A percentile compares a stretch with the other conserved stretches of the same genome.
phyloP scores from a whole-genome alignment of 2,797 vertebrate species.

The Ptychobarbus kaznakovi region DNA sequence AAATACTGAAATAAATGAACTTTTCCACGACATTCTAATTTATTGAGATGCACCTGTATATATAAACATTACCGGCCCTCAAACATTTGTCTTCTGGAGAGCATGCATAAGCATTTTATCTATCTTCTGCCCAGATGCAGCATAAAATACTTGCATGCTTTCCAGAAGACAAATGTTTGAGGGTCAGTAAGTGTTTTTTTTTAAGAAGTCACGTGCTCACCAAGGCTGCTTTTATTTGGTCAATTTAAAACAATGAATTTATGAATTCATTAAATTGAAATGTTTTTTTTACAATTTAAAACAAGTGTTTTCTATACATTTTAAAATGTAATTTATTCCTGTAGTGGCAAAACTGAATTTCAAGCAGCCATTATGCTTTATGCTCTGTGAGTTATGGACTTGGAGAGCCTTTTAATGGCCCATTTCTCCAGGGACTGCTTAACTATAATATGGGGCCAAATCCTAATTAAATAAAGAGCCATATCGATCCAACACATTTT shows the following conservation, averaged over 20 bases:
- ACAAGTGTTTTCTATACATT: neutral
- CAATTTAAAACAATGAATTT: neutral
- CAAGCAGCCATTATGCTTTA: neutral
- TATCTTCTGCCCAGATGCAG: too few relatives aligned
- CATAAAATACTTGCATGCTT: too few relatives aligned
- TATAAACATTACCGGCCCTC: too few relatives aligned
- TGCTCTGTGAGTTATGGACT: constrained; percentile 14
- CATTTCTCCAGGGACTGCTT: constrained; percentile 13
- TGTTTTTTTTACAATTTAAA: neutral
- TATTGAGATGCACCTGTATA: too few relatives aligned
- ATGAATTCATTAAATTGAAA: neutral
- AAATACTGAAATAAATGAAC: too few relatives aligned
- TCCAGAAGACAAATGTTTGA: neutral
- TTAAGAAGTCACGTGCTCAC: neutral
- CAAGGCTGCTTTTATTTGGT: neutral
- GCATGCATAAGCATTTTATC: too few relatives aligned
- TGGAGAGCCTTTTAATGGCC: constrained; percentile 12
- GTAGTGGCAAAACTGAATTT: neutral
- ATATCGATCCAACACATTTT: constrained; percentile 2
- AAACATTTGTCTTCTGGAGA: too few relatives aligned
- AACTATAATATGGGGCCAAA: constrained; percentile 3
- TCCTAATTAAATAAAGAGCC: constrained; percentile 11
- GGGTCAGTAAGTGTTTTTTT: neutral
- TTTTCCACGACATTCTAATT: too few relatives aligned
- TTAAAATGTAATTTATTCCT: neutral